Percentiles rank a stretch among this genome's conserved stretches.
Conservation (phyloP, 2,113 vertebrate species). For the Eonycteris spelaea region DNA sequence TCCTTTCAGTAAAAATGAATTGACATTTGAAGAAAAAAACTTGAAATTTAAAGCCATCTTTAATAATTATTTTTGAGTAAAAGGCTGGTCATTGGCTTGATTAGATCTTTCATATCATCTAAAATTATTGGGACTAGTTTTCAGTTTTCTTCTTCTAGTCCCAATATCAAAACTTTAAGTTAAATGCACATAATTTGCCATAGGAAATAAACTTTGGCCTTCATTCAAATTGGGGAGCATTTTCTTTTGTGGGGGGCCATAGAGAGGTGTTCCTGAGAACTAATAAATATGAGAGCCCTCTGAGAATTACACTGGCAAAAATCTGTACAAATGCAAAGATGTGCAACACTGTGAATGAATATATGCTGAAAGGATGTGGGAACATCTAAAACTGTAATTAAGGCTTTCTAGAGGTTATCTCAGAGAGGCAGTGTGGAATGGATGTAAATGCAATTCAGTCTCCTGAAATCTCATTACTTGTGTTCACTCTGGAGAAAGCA, state of each 20-base stretch:
- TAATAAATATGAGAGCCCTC: not conserved
- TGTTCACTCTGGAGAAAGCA: not conserved
- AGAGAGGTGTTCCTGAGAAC: not conserved
- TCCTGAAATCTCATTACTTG: not conserved
- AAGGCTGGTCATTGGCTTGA: constrained; percentile 19
- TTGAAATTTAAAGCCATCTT: constrained; percentile 15
- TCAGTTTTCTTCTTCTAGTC: not conserved
- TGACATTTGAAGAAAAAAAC: constrained; percentile 25
- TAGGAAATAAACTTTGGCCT: not conserved
- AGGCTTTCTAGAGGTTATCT: not conserved
- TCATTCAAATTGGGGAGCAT: not conserved
- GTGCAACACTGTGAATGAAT: fast-evolving
- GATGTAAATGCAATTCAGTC: not conserved
- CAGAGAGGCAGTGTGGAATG: not conserved
- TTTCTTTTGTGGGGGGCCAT: not conserved
- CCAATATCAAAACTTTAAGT: not conserved
- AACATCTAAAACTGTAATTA: not conserved
- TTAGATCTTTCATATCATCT: not conserved
- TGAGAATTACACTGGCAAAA: not conserved
- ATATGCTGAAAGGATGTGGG: not conserved
- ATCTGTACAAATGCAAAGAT: not conserved
- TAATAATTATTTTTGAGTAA: constrained; percentile 1
- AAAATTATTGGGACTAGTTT: not conserved
- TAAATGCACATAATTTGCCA: not conserved
- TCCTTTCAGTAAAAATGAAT: constrained; percentile 32